phyloP scores from a whole-genome alignment of 2,113 vertebrate species.

The Coracopsis vasa region DNA sequence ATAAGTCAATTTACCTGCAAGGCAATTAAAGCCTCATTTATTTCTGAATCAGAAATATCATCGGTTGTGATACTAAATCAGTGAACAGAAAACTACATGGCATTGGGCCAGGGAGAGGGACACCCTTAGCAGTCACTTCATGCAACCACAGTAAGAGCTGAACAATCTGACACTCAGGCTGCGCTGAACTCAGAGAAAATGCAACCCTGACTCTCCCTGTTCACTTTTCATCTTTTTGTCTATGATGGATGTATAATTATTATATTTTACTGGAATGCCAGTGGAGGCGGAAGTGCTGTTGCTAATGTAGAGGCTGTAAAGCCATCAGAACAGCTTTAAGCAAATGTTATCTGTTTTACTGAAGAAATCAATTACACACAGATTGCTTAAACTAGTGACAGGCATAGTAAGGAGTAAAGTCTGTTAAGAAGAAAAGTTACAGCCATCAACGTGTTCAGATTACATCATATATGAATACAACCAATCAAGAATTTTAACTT shows the following conservation, averaged over 20 bases:
- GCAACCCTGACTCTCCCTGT: background rate
- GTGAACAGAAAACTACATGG: background rate
- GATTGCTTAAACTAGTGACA: constrained; percentile 77
- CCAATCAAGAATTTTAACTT: constrained; percentile 63
- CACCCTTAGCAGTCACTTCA: background rate
- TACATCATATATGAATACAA: constrained; percentile 66
- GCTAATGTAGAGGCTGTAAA: constrained; percentile 77
- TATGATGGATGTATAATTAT: constrained; percentile 74
- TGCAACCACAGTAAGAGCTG: background rate
- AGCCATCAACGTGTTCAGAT: constrained; percentile 67
- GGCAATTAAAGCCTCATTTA: background rate
- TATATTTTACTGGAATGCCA: constrained; percentile 73
- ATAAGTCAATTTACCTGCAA: background rate
- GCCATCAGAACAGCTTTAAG: constrained; percentile 78
- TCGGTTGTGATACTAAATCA: background rate
- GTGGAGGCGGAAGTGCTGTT: constrained; percentile 70
- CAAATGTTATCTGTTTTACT: constrained; percentile 81
- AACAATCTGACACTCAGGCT: background rate
- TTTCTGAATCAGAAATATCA: background rate
- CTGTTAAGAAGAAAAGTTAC: constrained; percentile 75
- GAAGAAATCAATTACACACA: constrained; percentile 78
- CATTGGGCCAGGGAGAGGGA: background rate
- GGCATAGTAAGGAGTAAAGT: constrained; percentile 75
- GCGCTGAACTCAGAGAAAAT: constrained; percentile 16
- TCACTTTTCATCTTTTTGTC: constrained; percentile 3